These are phyloP conservation scores for Tachina grossa DNA, from an alignment of 2,888 invertebrate species.

Conservation along the genomic window DNA sequence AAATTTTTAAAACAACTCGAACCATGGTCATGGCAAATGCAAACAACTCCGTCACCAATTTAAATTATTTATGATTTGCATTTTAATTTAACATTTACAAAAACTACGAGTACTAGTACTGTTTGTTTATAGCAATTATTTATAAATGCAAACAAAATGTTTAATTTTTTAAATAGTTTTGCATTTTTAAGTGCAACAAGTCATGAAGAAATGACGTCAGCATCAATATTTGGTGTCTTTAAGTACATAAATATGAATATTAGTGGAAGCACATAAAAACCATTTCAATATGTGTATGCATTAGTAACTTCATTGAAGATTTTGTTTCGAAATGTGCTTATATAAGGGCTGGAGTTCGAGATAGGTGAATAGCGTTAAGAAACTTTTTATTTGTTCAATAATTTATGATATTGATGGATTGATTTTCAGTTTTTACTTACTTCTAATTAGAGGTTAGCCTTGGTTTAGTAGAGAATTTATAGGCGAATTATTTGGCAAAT, in stretches of 20 bases:
- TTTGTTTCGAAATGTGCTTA: too few relatives aligned
- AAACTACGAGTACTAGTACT: neutral
- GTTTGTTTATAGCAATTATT: conserved; percentile 25
- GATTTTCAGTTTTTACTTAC: too few relatives aligned
- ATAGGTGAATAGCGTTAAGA: too few relatives aligned
- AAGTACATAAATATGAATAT: neutral
- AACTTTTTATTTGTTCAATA: too few relatives aligned
- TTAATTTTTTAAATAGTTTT: conserved; percentile 2
- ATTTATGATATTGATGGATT: too few relatives aligned
- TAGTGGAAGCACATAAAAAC: neutral
- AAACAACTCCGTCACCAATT: conserved; percentile 36
- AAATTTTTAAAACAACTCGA: conserved; percentile 22
- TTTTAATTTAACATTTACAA: conserved; percentile 45
- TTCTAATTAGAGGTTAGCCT: too few relatives aligned
- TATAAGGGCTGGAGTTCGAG: too few relatives aligned
- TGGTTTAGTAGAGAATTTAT: too few relatives aligned
- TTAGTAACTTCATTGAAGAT: too few relatives aligned
- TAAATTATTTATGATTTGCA: conserved; percentile 50
- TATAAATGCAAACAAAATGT: conserved; percentile 27
- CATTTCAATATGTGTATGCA: too few relatives aligned
- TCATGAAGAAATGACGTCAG: conserved; percentile 50
- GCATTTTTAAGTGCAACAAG: neutral
- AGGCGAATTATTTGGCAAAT: too few relatives aligned
- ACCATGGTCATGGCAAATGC: conserved; percentile 29
- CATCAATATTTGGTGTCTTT: neutral